A percentile compares a stretch with the other conserved stretches of the same genome.
phyloP scores from a whole-genome alignment of 2,888 invertebrate genomes.

The Xanthorhoe designata region DNA sequence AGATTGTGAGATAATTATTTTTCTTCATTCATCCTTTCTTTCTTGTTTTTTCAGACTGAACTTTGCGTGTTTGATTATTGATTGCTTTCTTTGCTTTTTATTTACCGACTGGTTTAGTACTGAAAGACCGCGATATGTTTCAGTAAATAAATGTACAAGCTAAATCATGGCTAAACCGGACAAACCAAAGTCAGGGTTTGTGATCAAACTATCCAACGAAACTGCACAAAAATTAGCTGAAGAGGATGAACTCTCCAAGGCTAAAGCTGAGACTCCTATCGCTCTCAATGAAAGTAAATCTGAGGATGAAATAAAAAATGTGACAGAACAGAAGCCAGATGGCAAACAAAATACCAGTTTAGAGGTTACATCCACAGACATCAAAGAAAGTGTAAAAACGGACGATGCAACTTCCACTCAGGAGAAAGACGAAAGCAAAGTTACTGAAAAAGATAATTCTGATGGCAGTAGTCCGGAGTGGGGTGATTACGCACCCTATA shows the following conservation, averaged over 20 bases:
- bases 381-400: slow-evolving; percentile 15
- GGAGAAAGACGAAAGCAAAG: slow-evolving; percentile 8
- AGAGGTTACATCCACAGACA: slow-evolving; percentile 18
- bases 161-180: slow-evolving; percentile 65
- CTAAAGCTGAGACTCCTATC: slow-evolving; percentile 23
- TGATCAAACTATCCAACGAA: slow-evolving; percentile 79
- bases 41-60: no score
- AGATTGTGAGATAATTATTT: no score
- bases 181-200: slow-evolving; percentile 73
- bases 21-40: no score
- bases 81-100: background rate
- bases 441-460: slow-evolving; percentile 20
- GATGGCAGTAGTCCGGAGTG: slow-evolving; percentile 50
- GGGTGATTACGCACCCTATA: slow-evolving; percentile 84
- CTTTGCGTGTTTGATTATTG: no score
- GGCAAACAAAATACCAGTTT: slow-evolving; percentile 25
- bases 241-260: slow-evolving; percentile 62
- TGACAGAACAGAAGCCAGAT: slow-evolving; percentile 6
- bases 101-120: background rate
- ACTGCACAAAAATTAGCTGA: slow-evolving; percentile 77
- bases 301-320: background rate
- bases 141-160: slow-evolving; percentile 1
- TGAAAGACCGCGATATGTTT: slow-evolving; percentile 2
- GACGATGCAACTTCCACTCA: slow-evolving; percentile 4
- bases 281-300: slow-evolving; percentile 20